Evolutionary conservation across 2,888 invertebrate genomes (phyloP), one percentile per base, ranked within the genome.

Genomic region (Habroteleia sp.): DNA sequence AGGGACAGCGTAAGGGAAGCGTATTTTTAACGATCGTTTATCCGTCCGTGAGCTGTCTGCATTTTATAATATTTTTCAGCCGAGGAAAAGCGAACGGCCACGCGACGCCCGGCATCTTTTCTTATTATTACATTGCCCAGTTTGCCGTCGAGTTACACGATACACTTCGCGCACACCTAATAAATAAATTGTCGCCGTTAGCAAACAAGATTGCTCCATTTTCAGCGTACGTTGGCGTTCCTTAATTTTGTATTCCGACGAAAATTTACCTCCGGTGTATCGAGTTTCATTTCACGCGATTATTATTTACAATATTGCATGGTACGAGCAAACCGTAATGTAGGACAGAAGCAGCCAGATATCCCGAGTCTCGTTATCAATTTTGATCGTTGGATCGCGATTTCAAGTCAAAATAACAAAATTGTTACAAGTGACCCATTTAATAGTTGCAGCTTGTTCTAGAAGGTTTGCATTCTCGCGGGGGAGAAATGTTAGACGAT

Each of bases 21-120:
- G 71, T 29, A 52, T 62, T 71, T 71, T 71, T 56, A 52, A 44
- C 54, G 71, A 63, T 46, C 71, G 46, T 25, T 63, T 52, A 54
- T 72, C 63, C 46, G 48, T 46, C 56, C 63, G 56, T 46, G 50
- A 44, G 56, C 48, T 8, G 72, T 56, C 48, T 46, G 17, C 33
- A 20, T 46, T 37, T 63, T 73, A 37, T 33, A 46, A 48, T 63
- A 63, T 65, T 73, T 65, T 41, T 41, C 58, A 14, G n/a, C 23
- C 11, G 31, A 17, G 63, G 50, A 65, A 65, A 65, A 42, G 42
- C 41, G 48, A 48, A 37, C 52, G 50, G 37, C 50, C 27, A 39
- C 46, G 66, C 66, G 42, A 56, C 16, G 3, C 11, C 41, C 41
- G 29, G 41, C 25, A 7, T 39, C 65, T 16, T 54, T 42, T 44